Evolutionary conservation across 2,113 vertebrate species (phyloP).

Genomic region (Dipodomys spectabilis): DNA sequence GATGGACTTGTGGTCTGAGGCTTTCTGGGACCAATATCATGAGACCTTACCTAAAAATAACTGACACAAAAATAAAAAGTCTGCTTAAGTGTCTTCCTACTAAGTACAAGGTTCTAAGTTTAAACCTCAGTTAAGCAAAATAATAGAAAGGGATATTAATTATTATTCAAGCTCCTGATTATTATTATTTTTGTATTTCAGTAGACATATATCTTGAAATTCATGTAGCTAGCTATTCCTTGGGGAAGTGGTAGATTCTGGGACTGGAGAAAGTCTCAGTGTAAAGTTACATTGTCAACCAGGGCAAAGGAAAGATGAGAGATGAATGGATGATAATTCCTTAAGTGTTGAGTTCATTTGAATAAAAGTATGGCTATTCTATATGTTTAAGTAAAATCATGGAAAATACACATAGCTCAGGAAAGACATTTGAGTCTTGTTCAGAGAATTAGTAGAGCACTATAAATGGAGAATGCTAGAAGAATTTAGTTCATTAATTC

Average conservation of each 20-base stretch:
- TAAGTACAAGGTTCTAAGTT: no score
- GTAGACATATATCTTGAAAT: no score
- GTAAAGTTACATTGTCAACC: no score
- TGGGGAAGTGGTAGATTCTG: background rate
- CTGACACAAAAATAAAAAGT: no score
- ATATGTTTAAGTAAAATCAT: background rate
- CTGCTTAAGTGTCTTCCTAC: no score
- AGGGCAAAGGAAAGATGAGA: no score
- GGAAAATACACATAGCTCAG: background rate
- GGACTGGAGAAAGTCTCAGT: no score
- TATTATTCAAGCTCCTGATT: background rate
- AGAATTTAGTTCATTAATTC: conserved; percentile 1
- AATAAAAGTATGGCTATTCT: background rate
- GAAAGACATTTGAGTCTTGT: background rate
- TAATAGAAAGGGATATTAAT: background rate
- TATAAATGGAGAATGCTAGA: background rate
- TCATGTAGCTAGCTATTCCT: background rate
- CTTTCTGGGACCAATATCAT: no score
- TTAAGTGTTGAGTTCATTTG: conserved; percentile 32
- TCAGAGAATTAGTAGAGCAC: background rate
- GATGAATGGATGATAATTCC: no score
- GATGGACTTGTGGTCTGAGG: background rate
- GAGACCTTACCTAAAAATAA: no score
- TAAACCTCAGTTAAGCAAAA: no score
- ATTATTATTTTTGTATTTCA: background rate